Base-by-base conservation (phyloP, 2,888 invertebrate species). In the Agonopterix heracliana region DNA sequence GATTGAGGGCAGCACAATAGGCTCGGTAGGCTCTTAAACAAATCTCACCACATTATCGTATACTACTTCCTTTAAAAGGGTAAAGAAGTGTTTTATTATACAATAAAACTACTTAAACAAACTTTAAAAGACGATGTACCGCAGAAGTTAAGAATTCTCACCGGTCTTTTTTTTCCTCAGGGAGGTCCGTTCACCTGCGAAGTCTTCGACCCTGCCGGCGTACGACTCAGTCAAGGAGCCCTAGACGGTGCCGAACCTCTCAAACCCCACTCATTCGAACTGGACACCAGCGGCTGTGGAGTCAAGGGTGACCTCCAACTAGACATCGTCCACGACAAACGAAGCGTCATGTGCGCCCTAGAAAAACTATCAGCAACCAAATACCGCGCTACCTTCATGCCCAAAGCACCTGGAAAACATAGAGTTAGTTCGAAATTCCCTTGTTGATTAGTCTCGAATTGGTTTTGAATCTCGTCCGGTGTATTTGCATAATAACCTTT, bases 111-210 rank as follows among this genome's bases (percentile, higher is more conserved):
- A 26, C 26, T 26, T 1, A 26, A 26, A 26, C 26, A 17, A 17
- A 17, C 17, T 3, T 17, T 17, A 1, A 17, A 17, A 17, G 3
- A 3, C 2, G 3, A 17, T 3, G 3, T 17, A 3, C 17, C 3
- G 3, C 17, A 17, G 17, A 1, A 17, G 17, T 3, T 2, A 17
- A 17, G 17, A 3, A 17, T 17, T 17, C 2, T 17, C 17, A 17
- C 3, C 1, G 2, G 1, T 17, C 17, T 3, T 3, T 17, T 26
- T 26, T 26, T 26, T 26, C 26, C 26, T 17, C 87, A 95, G 90
- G 98, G 98, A 50, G 98, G 98, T 12, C 99, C 99, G 1, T 99
- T 98, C 78, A 95, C 96, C 0, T 98, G 99, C 74, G 95, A 97
- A 65, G 98, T 98, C 0, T 98, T 96, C 70, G 98, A 98, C 81